These are phyloP conservation scores for Squalus acanthias DNA, from an alignment of 2,797 vertebrate genomes.

Conservation along the genomic window DNA sequence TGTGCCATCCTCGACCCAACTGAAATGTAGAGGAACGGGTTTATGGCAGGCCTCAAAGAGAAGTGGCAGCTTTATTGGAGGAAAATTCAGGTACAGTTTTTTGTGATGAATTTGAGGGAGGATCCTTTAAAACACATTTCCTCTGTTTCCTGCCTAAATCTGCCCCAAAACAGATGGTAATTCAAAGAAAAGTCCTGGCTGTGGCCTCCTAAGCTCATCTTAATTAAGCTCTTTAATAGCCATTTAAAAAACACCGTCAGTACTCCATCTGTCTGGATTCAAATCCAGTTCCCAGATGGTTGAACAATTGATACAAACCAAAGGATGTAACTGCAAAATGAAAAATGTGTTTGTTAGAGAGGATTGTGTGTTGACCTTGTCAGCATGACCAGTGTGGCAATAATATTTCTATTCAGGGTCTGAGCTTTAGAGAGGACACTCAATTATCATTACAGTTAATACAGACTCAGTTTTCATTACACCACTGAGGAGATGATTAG, in stretches of 20 bases:
- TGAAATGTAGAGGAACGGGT: not conserved
- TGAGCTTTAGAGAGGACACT: not conserved
- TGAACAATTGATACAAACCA: not conserved
- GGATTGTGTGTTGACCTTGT: slow-evolving; percentile 15
- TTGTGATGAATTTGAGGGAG: not conserved
- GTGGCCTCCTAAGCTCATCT: slow-evolving; percentile 15
- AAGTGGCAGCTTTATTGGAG: not conserved
- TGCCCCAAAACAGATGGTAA: slow-evolving; percentile 3
- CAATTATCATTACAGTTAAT: not conserved
- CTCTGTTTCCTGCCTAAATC: slow-evolving; percentile 14
- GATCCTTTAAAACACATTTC: not conserved
- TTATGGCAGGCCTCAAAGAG: not conserved
- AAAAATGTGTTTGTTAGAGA: slow-evolving; percentile 22
- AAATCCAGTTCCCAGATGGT: slow-evolving; percentile 24
- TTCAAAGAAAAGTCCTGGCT: slow-evolving; percentile 21
- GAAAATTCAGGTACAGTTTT: not conserved
- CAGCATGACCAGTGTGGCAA: not conserved
- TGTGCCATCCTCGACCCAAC: not conserved
- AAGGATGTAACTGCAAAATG: not conserved
- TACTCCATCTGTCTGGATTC: slow-evolving; percentile 27
- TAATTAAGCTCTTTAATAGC: slow-evolving; percentile 35
- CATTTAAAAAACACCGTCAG: slow-evolving; percentile 26
- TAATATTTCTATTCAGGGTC: not conserved
- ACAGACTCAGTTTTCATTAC: not conserved
- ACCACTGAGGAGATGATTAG: not conserved